Evolutionary conservation across 2,888 invertebrate genomes (phyloP).

Genomic region (Xanthorhoe spadicearia): DNA sequence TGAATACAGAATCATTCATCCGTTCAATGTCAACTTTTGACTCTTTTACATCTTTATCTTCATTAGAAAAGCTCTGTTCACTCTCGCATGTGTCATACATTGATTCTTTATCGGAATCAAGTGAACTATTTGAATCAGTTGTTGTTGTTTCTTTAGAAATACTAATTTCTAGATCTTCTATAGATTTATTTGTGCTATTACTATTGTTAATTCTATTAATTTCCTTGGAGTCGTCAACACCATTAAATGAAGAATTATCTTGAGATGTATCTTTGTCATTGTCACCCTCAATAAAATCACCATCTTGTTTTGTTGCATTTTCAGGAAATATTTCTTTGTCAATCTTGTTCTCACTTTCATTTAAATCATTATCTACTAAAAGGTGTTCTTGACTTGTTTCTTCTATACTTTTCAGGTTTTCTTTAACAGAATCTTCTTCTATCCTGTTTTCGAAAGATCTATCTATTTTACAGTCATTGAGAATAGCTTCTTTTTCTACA

Average conservation of each 20-base stretch:
- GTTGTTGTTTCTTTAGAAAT: constrained; percentile 18
- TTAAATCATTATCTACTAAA: not conserved
- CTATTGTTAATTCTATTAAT: not conserved
- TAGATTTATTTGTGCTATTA: not conserved
- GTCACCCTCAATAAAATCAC: constrained; percentile 15
- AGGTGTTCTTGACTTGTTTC: too few species aligned
- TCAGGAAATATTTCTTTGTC: not conserved
- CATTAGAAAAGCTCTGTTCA: constrained; percentile 48
- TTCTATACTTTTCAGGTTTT: too few species aligned
- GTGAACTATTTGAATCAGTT: constrained; percentile 20
- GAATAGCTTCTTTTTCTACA: not conserved
- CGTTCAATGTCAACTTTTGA: constrained; percentile 60
- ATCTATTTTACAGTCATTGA: not conserved
- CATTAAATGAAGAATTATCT: constrained; percentile 1
- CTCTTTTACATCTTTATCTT: constrained; percentile 41
- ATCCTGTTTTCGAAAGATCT: not conserved
- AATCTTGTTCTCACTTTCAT: not conserved
- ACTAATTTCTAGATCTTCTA: constrained; percentile 17
- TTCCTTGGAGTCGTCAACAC: not conserved
- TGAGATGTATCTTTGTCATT: constrained; percentile 3
- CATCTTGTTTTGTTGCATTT: constrained; percentile 2
- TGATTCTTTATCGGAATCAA: constrained; percentile 54
- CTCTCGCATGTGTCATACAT: constrained; percentile 72
- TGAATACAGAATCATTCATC: constrained; percentile 63
- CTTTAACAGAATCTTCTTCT: not conserved